These are phyloP conservation scores for Holocentrus rufus DNA, from an alignment of 2,797 vertebrate species.

Conservation along the genomic window DNA sequence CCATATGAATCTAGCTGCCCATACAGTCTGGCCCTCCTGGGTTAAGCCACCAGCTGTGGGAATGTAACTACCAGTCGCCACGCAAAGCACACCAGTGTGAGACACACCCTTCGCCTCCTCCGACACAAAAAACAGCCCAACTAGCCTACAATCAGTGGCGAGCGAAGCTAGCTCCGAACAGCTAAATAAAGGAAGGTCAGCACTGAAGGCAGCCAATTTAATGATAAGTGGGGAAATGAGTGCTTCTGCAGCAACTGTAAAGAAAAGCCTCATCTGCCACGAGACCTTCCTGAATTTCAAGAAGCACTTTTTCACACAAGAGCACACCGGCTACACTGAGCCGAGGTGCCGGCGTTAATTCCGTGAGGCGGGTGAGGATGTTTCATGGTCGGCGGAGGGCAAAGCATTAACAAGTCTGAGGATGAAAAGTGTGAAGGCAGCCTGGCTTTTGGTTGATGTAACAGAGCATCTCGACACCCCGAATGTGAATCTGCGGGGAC, in stretches of 20 bases:
- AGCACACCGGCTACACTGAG: neutral
- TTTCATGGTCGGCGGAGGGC: constrained; percentile 10
- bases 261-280: neutral
- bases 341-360: constrained; percentile 28
- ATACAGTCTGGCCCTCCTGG: no score
- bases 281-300: constrained; percentile 13
- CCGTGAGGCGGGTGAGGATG: constrained; percentile 30
- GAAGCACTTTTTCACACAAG: neutral
- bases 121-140: constrained; percentile 6
- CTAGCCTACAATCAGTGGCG: neutral
- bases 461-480: constrained; percentile 30
- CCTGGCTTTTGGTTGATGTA: constrained; percentile 24
- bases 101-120: constrained; percentile 5
- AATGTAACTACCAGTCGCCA: neutral
- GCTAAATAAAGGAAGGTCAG: neutral
- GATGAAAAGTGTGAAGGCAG: constrained; percentile 40
- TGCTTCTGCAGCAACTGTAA: neutral
- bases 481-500: constrained; percentile 20
- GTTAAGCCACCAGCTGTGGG: neutral
- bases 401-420: constrained; percentile 41
- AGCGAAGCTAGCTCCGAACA: neutral
- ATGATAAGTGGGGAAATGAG: constrained; percentile 5
- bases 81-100: neutral
- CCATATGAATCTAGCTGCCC: no score
- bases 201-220: neutral